Evolutionary conservation across 1,140 invertebrate species (phyloP).

Genomic region (Calosoma granatense): DNA sequence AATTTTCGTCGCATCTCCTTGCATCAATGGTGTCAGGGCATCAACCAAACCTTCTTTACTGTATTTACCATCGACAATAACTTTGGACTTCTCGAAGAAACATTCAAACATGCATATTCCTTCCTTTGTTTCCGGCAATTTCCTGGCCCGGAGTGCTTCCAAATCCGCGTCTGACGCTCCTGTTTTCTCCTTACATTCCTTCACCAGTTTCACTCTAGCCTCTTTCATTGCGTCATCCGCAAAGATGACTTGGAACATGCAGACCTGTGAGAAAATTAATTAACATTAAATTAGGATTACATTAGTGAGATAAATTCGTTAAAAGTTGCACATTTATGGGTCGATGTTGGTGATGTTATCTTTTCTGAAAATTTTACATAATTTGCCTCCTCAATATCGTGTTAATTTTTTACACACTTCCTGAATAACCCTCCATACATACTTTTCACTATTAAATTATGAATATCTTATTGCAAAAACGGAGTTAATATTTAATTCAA

Average conservation of each 20-base stretch:
- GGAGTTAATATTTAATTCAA: too few species aligned
- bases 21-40: slow-evolving; percentile 17
- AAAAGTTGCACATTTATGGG: too few species aligned
- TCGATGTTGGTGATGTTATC: neutral
- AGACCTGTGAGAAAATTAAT: neutral
- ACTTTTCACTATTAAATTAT: too few species aligned
- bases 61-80: slow-evolving; percentile 25
- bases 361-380: too few species aligned
- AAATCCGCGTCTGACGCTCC: slow-evolving; percentile 23
- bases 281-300: too few species aligned
- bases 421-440: too few species aligned
- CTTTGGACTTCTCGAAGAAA: slow-evolving; percentile 18
- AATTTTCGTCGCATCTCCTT: slow-evolving; percentile 17
- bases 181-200: slow-evolving; percentile 19
- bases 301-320: too few species aligned
- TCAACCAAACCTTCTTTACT: slow-evolving; percentile 20
- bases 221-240: slow-evolving; percentile 13
- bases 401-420: too few species aligned
- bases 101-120: slow-evolving; percentile 27
- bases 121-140: slow-evolving; percentile 21
- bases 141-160: slow-evolving; percentile 14
- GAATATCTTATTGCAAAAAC: too few species aligned
- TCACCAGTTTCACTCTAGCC: slow-evolving; percentile 12
- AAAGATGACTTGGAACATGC: neutral
- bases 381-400: too few species aligned